Evolutionary conservation across 2,113 vertebrate species (phyloP).

Genomic region (Scomber japonicus): DNA sequence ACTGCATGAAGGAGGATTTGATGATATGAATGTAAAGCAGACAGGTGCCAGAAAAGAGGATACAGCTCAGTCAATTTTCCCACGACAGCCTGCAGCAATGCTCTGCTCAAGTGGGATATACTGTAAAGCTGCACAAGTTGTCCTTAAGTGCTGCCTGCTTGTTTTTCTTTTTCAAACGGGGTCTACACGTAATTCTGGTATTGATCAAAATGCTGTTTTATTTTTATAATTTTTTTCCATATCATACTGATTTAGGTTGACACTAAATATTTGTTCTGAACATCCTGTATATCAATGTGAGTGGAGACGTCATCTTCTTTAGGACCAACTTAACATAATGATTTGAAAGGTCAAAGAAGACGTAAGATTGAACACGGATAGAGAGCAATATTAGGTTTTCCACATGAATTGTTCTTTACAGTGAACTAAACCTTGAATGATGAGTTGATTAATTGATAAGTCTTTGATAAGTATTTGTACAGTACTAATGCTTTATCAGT

Average conservation of each 20-base stretch:
- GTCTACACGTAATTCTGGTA: not conserved
- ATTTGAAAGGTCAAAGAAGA: not conserved
- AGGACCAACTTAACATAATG: not conserved
- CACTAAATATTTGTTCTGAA: not conserved
- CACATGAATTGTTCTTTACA: too few species aligned
- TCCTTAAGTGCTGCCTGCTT: not conserved
- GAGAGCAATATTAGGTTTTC: too few species aligned
- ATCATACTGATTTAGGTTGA: not conserved
- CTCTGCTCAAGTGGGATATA: not conserved
- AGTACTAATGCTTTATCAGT: too few species aligned
- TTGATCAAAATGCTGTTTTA: too few species aligned
- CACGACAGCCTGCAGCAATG: constrained; percentile 2
- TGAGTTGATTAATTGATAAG: too few species aligned
- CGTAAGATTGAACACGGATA: too few species aligned
- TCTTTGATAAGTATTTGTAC: too few species aligned
- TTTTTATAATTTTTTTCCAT: too few species aligned
- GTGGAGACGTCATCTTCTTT: not conserved
- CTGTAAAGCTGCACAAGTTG: not conserved
- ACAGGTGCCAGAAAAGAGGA: not conserved
- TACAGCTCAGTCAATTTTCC: not conserved
- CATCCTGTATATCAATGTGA: not conserved
- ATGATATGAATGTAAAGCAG: not conserved
- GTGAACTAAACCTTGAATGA: too few species aligned
- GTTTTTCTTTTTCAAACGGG: not conserved
- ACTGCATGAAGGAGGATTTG: not conserved